phyloP scores from a whole-genome alignment of 2,113 vertebrate genomes.

The Catagonus wagneri region DNA sequence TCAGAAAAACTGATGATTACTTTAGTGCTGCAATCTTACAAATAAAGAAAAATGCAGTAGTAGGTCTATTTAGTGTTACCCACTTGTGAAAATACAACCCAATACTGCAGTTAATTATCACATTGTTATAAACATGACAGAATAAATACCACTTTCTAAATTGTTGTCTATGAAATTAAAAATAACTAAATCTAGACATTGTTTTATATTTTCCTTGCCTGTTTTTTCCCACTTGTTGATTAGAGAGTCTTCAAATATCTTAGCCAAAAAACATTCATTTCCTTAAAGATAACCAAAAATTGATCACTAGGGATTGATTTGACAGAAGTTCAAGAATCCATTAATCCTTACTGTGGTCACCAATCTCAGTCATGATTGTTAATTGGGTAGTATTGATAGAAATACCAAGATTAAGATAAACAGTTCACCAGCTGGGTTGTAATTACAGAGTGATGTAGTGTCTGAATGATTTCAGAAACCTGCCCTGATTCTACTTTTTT shows the following conservation, averaged over 20 bases:
- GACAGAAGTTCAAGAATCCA: constrained; percentile 6
- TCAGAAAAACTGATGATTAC: background rate
- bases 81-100: constrained; percentile 26
- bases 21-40: background rate
- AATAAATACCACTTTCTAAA: background rate
- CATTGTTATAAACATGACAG: background rate
- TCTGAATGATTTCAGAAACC: constrained; percentile 49
- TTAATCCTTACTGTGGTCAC: background rate
- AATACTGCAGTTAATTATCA: background rate
- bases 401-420: constrained; percentile 32
- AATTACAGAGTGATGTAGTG: background rate
- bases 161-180: background rate
- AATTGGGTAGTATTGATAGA: background rate
- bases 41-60: background rate
- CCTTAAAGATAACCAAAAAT: constrained; percentile 14
- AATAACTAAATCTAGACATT: background rate
- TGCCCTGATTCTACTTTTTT: background rate
- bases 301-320: background rate
- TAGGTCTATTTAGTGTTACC: background rate
- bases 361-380: background rate
- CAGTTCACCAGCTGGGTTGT: background rate
- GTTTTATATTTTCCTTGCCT: background rate
- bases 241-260: constrained; percentile 6
- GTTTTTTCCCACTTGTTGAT: background rate
- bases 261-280: background rate